Conservation (phyloP, 2,797 vertebrate genomes). For the Phataginus tetradactyla region DNA sequence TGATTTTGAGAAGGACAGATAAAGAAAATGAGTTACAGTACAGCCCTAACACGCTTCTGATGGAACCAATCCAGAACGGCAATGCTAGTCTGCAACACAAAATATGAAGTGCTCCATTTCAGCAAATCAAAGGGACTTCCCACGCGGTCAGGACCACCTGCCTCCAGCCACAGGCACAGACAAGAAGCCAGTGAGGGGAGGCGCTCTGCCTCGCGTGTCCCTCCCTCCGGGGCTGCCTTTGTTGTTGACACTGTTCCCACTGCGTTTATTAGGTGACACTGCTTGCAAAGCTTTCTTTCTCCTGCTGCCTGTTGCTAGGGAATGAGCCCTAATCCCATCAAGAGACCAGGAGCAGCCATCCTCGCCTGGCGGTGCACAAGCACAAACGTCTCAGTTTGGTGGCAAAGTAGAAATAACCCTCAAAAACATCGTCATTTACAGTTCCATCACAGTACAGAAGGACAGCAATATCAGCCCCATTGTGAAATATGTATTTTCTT, state of each 20-base stretch:
- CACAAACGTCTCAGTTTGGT: neutral
- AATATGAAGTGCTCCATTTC: neutral
- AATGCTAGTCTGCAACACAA: no score
- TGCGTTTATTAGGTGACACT: neutral
- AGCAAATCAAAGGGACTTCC: neutral
- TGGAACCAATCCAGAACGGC: neutral
- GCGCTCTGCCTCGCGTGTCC: rapidly evolving
- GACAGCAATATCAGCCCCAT: neutral
- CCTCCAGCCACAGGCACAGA: neutral
- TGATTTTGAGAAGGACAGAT: neutral
- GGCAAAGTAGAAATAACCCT: neutral
- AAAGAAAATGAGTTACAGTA: neutral
- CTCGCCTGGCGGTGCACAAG: neutral
- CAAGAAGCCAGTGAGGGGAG: neutral
- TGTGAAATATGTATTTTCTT: neutral
- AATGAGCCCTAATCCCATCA: neutral
- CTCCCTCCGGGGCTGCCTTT: neutral
- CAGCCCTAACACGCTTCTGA: neutral
- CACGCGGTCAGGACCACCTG: neutral
- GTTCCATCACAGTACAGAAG: neutral
- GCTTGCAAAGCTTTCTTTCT: neutral
- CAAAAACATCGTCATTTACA: neutral
- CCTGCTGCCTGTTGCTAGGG: neutral
- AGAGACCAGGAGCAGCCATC: neutral
- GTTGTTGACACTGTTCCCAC: neutral